These are phyloP conservation scores for Neodiprion pinetum DNA, from an alignment of 1,140 invertebrate genomes.

Conservation along the genomic window DNA sequence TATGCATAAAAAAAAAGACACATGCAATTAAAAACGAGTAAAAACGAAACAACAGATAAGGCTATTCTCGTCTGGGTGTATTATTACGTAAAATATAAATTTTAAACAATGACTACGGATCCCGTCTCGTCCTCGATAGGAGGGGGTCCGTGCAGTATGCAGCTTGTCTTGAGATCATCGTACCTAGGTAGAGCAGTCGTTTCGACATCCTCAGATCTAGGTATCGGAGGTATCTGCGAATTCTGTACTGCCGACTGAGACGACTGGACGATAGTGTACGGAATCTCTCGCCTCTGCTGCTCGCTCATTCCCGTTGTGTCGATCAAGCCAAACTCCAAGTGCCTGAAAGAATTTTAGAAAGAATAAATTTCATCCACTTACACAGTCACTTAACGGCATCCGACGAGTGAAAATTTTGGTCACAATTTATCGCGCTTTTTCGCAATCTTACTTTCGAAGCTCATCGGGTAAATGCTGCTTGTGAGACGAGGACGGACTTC, in stretches of 20 bases:
- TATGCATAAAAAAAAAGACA: constrained; percentile 30
- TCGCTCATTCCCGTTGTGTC: constrained; percentile 89
- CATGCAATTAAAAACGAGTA: constrained; percentile 41
- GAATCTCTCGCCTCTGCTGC: constrained; percentile 87
- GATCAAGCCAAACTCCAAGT: constrained; percentile 89
- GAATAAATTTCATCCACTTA: background rate
- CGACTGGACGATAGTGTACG: constrained; percentile 86
- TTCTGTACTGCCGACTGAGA: constrained; percentile 46
- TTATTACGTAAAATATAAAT: constrained; percentile 21
- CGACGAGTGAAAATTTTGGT: background rate
- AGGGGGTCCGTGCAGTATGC: constrained; percentile 56
- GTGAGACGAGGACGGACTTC: constrained; percentile 51
- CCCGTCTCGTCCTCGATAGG: constrained; percentile 60
- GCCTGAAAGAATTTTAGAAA: constrained; percentile 54
- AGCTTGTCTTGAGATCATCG: constrained; percentile 62
- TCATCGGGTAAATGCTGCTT: constrained; percentile 57
- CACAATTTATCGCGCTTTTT: constrained; percentile 11
- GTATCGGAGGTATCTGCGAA: constrained; percentile 40
- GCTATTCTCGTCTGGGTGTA: constrained; percentile 22
- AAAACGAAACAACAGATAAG: constrained; percentile 15
- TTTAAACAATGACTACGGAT: constrained; percentile 63
- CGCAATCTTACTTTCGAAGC: constrained; percentile 53
- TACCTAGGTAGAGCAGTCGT: constrained; percentile 56
- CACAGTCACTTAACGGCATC: background rate
- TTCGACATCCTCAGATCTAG: constrained; percentile 51